Base-by-base conservation (phyloP, 2,113 vertebrate species). In the Oryzias celebensis region DNA sequence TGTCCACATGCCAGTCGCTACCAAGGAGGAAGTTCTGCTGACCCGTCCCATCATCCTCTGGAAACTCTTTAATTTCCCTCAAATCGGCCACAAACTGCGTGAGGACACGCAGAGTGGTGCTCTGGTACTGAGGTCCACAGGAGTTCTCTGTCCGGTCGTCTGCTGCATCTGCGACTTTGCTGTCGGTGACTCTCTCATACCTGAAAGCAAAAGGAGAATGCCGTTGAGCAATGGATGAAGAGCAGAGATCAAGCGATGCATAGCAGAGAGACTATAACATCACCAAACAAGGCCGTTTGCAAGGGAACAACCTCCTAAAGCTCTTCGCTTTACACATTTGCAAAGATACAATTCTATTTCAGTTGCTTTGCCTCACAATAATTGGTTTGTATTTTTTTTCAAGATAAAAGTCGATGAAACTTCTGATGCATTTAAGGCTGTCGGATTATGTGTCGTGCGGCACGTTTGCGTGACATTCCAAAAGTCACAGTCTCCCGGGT, bases 41-140 rank as follows among this genome's bases (percentile, higher is more conserved):
- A 0, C 90, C 93, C 75, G 86, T 89, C 78, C 15, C 62, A 0
- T 83, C 88, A 8, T 92, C 91, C 0, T 91, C 81, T 1, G 85
- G 58, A 2, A 43, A 48, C 8, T 73, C 82, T 73, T 24, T 55
- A 0, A 41, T 62, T 20, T 81, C 81, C 20, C 58, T 71, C 0
- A 7, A 15, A 7, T 97, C 94, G 0, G 95, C 91, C 63, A 96
- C 93, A 6, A 99, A 98, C 72, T 96, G 94, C 0, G 96, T 96
- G 26, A 99, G 93, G 49, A 99, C 93, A 0, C 94, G 90, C 52
- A 98, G 90, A 3, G 84, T 92, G 88, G 95, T 94, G 14, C 92
- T 96, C 83, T 99, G 96, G 87, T 96, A 99, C 89, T 97, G 95
- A 28, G 95, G 89, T 2, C 87, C 83, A 7, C 97, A 98, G 22